phyloP scores from a whole-genome alignment of 2,797 vertebrate species.

The Hippoglossus hippoglossus region DNA sequence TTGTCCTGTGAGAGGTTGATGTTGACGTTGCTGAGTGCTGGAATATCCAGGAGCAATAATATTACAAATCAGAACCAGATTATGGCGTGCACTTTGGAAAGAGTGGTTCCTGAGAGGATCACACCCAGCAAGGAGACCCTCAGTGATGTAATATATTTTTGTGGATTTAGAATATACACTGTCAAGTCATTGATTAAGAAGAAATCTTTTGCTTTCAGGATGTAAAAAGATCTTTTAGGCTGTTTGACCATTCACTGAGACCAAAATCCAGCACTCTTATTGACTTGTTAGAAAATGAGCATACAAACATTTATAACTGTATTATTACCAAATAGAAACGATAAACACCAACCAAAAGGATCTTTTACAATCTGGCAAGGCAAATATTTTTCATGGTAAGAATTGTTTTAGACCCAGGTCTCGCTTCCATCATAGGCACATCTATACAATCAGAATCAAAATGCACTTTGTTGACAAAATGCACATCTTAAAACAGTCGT shows the following conservation, averaged over 20 bases:
- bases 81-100: background rate
- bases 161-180: background rate
- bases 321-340: background rate
- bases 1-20: slow-evolving; percentile 25
- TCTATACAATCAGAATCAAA: too few relatives aligned
- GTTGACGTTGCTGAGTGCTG: slow-evolving; percentile 15
- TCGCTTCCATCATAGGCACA: too few relatives aligned
- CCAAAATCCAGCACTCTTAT: background rate
- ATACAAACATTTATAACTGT: background rate
- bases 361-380: background rate
- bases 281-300: background rate
- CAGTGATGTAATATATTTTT: background rate
- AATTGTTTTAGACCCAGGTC: too few relatives aligned
- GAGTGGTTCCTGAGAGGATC: background rate
- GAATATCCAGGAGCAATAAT: slow-evolving; percentile 24
- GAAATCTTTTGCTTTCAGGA: background rate
- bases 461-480: too few relatives aligned
- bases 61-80: slow-evolving; percentile 16
- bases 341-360: background rate
- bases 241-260: background rate
- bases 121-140: background rate
- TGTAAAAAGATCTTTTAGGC: background rate
- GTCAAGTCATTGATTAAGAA: background rate
- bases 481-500: too few relatives aligned
- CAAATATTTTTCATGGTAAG: too few relatives aligned